These are phyloP conservation scores for Mohoua ochrocephala DNA, from an alignment of 2,113 vertebrate species.

Conservation along the genomic window DNA sequence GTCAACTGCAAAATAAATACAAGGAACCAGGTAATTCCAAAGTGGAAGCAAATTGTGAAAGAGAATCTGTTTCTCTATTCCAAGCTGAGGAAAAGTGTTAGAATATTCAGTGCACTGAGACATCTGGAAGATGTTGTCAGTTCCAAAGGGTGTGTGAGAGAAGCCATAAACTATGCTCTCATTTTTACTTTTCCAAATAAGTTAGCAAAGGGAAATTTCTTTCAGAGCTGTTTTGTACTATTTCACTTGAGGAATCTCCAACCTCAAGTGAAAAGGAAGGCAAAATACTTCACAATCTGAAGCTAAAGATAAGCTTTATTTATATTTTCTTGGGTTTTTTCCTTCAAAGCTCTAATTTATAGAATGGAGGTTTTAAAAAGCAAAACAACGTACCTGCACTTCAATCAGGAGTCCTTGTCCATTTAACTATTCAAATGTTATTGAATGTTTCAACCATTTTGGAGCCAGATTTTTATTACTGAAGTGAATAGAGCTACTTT, in stretches of 20 bases:
- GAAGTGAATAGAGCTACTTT: neutral
- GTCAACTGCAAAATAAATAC: neutral
- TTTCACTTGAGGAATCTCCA: neutral
- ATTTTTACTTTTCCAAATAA: neutral
- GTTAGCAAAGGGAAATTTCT: neutral
- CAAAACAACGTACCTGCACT: neutral
- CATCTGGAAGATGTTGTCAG: neutral
- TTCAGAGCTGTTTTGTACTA: neutral
- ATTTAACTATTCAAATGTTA: neutral
- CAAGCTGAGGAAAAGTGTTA: neutral
- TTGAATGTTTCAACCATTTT: neutral
- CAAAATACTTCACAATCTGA: neutral
- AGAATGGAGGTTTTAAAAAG: neutral
- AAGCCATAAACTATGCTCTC: neutral
- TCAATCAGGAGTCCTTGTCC: neutral
- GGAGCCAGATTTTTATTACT: neutral
- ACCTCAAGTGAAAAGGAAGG: neutral
- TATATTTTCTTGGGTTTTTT: neutral
- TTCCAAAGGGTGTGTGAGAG: neutral
- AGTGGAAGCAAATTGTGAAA: neutral
- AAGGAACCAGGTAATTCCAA: neutral
- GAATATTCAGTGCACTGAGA: neutral
- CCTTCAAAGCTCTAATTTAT: neutral
- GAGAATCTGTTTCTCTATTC: neutral
- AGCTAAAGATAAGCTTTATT: neutral